Base-by-base conservation (phyloP, 2,797 vertebrate genomes). In the Myotis planiceps region DNA sequence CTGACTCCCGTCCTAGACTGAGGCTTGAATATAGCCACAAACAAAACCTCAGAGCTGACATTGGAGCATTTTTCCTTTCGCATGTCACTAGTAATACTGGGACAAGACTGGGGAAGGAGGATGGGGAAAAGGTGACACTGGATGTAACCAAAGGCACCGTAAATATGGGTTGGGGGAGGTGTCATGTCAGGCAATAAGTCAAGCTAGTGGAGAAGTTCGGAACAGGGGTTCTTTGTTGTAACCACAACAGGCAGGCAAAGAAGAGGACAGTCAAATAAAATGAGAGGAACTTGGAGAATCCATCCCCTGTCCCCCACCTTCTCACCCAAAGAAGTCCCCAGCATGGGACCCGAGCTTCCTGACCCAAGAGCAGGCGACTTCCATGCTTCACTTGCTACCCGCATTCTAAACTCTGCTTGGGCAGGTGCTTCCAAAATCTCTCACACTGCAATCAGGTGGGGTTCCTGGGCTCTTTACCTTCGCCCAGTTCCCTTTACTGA, bases 251-350 rank as follows among this genome's bases (percentile, higher is more conserved):
- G 45, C 21, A 94, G 66, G 55, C 19, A 51, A 72, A 74, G 47
- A 85, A 49, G 55, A 63, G 21, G 15, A 39, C 49, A 81, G 25
- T 49, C 18, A 92, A 82, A 49, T 66, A 49, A 94, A 85, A 90
- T 63, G 49, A 89, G 32, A 80, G 49, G 51, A 53, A 49, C 74
- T 23, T 51, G 49, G 53, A 71, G 32, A 65, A 83, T 69, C 53
- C 65, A 95, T 39, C 29, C 27, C 51, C 60, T 68, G 5, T 6
- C 29, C 19, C 53, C 65, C 2, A 21, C 80, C 37, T 86, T 94
- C 89, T 91, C 74, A 65, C 32, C n/a, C 53, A 80, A 80, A 95
- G 39, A 72, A 93, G 76, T 83, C 39, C 42, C 19, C 63, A 92
- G 66, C 15, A 25, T 84, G 29, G 60, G 32, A 47, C 3, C 60